phyloP scores from a whole-genome alignment of 2,888 invertebrate species.

The Aquatica leii region DNA sequence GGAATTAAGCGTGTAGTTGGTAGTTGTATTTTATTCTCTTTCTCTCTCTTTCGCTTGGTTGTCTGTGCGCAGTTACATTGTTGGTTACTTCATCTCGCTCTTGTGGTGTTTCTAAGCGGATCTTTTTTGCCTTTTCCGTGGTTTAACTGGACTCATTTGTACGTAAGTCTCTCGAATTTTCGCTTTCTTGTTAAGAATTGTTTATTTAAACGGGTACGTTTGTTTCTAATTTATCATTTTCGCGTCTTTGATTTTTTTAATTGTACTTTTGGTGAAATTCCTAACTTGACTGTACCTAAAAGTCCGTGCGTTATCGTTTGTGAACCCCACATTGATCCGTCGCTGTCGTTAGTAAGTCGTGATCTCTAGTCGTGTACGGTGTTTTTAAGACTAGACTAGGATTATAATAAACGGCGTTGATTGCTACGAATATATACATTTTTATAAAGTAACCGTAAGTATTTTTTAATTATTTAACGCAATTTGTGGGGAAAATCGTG shows the following conservation, averaged over 20 bases:
- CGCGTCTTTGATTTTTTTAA: not conserved
- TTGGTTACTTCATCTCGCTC: slow-evolving; percentile 27
- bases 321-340: slow-evolving; percentile 58
- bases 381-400: slow-evolving; percentile 27
- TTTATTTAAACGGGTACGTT: not conserved
- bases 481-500: not conserved
- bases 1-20: slow-evolving; percentile 21
- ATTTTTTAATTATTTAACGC: slow-evolving; percentile 11
- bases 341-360: slow-evolving; percentile 53
- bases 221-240: not conserved
- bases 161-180: slow-evolving; percentile 17
- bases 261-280: not conserved
- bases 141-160: slow-evolving; percentile 15
- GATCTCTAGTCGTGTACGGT: slow-evolving; percentile 57
- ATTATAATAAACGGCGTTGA: slow-evolving; percentile 16
- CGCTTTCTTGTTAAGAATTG: not conserved
- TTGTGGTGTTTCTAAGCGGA: slow-evolving; percentile 31
- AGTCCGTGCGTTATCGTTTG: slow-evolving; percentile 57
- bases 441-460: slow-evolving; percentile 38
- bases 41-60: slow-evolving; percentile 23
- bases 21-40: slow-evolving; percentile 5
- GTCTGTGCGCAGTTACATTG: not conserved
- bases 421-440: slow-evolving; percentile 25
- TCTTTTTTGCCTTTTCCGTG: slow-evolving; percentile 31
- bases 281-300: slow-evolving; percentile 10